phyloP scores from a whole-genome alignment of 2,888 invertebrate species.

The Lutraria lutraria region DNA sequence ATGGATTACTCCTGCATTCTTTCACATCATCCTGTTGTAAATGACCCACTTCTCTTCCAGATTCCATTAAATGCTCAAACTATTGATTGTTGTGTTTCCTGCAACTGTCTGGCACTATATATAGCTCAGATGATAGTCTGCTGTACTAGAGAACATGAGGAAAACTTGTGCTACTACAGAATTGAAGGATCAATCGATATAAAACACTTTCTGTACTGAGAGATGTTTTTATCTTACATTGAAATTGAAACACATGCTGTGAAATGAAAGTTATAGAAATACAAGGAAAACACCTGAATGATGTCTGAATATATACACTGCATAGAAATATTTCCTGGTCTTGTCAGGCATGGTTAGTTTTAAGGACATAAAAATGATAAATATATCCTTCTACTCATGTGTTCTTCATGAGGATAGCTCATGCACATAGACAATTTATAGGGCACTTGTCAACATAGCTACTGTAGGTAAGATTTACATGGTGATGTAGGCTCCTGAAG shows the following conservation, averaged over 20 bases:
- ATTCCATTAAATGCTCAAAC: constrained; percentile 34
- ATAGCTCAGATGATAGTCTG: constrained; percentile 22
- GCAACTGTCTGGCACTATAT: constrained; percentile 34
- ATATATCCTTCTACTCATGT: too few species aligned
- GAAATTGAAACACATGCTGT: neutral
- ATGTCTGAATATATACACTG: neutral
- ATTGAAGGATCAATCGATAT: constrained; percentile 8
- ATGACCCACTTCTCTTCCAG: constrained; percentile 29
- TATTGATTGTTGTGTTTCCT: constrained; percentile 29
- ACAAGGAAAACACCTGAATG: neutral
- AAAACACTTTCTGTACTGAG: neutral
- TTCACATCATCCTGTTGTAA: constrained; percentile 5
- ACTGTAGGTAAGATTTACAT: neutral
- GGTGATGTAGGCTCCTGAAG: neutral
- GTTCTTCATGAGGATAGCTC: neutral
- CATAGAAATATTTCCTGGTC: neutral
- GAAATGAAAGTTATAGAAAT: neutral
- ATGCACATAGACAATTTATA: neutral
- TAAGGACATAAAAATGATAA: too few species aligned
- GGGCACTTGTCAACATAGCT: neutral
- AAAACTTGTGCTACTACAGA: constrained; percentile 5
- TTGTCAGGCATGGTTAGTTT: neutral
- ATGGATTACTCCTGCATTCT: constrained; percentile 3
- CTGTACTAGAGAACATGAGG: neutral
- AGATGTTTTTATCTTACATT: neutral